Evolutionary conservation across 2,113 vertebrate genomes (phyloP).

Genomic region (Paracanthobrama guichenoti): DNA sequence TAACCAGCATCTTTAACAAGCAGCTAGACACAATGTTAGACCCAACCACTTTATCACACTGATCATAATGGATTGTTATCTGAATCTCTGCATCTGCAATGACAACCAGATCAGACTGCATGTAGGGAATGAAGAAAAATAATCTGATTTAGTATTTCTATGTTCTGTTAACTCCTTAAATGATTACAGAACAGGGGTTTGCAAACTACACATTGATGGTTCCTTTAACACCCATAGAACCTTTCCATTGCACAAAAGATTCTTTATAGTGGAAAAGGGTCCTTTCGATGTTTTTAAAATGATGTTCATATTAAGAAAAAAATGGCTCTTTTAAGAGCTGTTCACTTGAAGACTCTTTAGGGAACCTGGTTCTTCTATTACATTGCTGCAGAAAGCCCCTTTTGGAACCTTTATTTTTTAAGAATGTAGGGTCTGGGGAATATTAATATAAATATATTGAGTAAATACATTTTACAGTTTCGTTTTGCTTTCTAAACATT

Average conservation of each 20-base stretch:
- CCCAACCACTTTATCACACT: slow-evolving; percentile 20
- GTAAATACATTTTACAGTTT: neutral
- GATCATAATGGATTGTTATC: slow-evolving; percentile 26
- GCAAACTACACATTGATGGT: neutral
- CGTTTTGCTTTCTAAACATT: neutral
- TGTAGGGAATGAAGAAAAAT: neutral
- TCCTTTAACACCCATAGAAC: too few species aligned
- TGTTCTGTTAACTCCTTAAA: neutral
- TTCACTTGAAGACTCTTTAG: too few species aligned
- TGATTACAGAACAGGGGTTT: neutral
- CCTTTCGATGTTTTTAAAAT: too few species aligned
- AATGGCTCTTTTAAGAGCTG: too few species aligned
- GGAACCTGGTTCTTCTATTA: too few species aligned
- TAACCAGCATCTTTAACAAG: slow-evolving; percentile 34
- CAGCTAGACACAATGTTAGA: neutral
- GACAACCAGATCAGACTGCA: neutral
- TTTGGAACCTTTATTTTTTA: too few species aligned
- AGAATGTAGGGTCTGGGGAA: neutral
- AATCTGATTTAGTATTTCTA: neutral
- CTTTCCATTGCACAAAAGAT: too few species aligned
- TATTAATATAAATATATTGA: neutral
- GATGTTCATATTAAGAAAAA: too few species aligned
- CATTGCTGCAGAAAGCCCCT: too few species aligned
- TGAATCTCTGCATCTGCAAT: neutral
- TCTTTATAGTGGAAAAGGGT: too few species aligned